phyloP scores from a whole-genome alignment of 2,888 invertebrate genomes.

The Branchellion lobata region DNA sequence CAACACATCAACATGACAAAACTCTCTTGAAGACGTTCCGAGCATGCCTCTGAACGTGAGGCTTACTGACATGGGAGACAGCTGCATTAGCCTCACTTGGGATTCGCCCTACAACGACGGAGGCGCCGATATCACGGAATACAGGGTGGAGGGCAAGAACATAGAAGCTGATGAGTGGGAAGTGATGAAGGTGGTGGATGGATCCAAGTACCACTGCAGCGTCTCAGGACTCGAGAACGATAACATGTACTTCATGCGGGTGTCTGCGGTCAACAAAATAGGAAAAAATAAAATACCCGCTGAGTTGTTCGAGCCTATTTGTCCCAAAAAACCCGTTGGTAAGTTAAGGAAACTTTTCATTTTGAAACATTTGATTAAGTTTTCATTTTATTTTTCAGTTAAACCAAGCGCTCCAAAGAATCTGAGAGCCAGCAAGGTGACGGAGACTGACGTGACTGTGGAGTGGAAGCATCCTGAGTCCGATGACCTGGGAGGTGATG shows the following conservation, averaged over 20 bases:
- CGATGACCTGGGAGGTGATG: constrained; percentile 39
- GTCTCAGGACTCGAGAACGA: constrained; percentile 30
- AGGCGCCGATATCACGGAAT: constrained; percentile 54
- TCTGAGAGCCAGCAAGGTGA: constrained; percentile 21
- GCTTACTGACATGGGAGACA: constrained; percentile 51
- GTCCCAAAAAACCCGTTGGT: constrained; percentile 40
- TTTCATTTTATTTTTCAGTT: constrained; percentile 24
- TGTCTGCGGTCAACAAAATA: constrained; percentile 36
- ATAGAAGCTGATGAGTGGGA: constrained; percentile 32
- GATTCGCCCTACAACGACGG: constrained; percentile 51
- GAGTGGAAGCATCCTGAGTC: constrained; percentile 6
- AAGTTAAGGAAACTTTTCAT: not conserved
- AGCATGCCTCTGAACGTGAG: constrained; percentile 56
- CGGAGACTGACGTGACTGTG: constrained; percentile 7
- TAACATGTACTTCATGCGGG: constrained; percentile 28
- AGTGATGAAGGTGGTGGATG: not conserved
- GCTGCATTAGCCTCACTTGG: constrained; percentile 52
- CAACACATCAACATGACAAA: too few relatives aligned
- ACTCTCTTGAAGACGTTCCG: constrained; percentile 52
- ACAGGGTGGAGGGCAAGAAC: constrained; percentile 55
- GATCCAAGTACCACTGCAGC: not conserved
- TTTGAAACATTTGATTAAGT: too few relatives aligned
- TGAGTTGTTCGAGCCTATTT: constrained; percentile 38
- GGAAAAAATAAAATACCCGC: constrained; percentile 39
- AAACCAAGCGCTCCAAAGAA: constrained; percentile 36